Base-by-base conservation (phyloP, 2,888 invertebrate genomes). In the Onchidella celtica region DNA sequence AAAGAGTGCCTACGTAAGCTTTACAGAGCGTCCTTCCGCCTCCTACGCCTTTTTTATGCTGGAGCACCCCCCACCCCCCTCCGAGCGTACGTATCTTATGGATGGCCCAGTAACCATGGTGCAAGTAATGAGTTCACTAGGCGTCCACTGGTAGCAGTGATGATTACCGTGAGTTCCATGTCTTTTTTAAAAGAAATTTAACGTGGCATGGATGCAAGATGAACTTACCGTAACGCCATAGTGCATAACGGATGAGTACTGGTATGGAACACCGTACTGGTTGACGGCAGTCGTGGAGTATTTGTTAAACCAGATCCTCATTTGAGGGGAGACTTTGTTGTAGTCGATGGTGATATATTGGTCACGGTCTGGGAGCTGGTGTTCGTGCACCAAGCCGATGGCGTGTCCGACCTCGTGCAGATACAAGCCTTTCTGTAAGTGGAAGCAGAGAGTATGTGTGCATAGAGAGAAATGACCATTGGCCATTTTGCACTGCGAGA, bases 401-500 rank as follows among this genome's bases (percentile, higher is more conserved):
- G 90, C 90, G 80, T 91, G 91, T 0, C 90, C 91, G 3, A 91
- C 87, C 79, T 91, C 91, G 83, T 91, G 91, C 21, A 91, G 86
- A 77, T 91, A 91, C 29, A 91, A 83, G 4, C 91, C 91, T 89
- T 89, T 90, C 91, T 91, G 87, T 29, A 65, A 65, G 47, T 47
- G 47, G 47, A 47, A 47, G 6, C 6, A 11, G 17, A 47, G 17
- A 47, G 47, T 47, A 47, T 11, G 47, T 11, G 47, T n/a, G n/a
- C n/a, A n/a, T n/a, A n/a, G n/a, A n/a, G n/a, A n/a, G n/a, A n/a
- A n/a, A n/a, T n/a, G n/a, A n/a, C n/a, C n/a, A n/a, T n/a, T n/a
- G n/a, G n/a, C n/a, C n/a, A n/a, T n/a, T n/a, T n/a, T n/a, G n/a
- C n/a, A n/a, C n/a, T n/a, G n/a, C n/a, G n/a, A n/a, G n/a, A n/a